These are phyloP conservation scores for Cololabis saira DNA, from an alignment of 2,113 vertebrate species.

Conservation along the genomic window DNA sequence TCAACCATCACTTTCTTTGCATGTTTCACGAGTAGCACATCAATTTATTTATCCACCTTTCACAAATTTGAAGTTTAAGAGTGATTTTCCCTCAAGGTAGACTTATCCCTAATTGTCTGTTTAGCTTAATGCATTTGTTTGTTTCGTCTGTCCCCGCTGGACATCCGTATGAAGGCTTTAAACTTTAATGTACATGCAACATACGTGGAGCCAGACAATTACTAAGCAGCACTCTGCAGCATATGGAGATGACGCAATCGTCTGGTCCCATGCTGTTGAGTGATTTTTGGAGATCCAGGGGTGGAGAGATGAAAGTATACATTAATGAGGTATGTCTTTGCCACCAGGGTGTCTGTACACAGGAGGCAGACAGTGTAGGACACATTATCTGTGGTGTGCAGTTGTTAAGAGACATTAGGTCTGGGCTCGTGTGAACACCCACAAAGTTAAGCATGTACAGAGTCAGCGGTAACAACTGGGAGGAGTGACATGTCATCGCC, in stretches of 20 bases:
- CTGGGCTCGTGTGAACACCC: slow-evolving; percentile 26
- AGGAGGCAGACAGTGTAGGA: slow-evolving; percentile 27
- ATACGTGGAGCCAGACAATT: slow-evolving; percentile 35
- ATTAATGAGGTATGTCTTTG: slow-evolving; percentile 45
- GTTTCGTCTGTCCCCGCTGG: slow-evolving; percentile 26
- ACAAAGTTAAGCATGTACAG: slow-evolving; percentile 19
- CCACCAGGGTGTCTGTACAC: slow-evolving; percentile 29
- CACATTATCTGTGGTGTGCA: slow-evolving; percentile 23
- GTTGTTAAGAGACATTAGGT: slow-evolving; percentile 28
- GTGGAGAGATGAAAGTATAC: slow-evolving; percentile 49
- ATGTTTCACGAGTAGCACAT: slow-evolving; percentile 34
- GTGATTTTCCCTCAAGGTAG: slow-evolving; percentile 25
- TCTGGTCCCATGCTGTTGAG: slow-evolving; percentile 37
- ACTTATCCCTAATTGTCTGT: slow-evolving; percentile 47
- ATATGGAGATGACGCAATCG: slow-evolving; percentile 12
- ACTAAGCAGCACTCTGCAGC: neutral
- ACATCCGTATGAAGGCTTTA: slow-evolving; percentile 22
- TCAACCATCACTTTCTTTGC: slow-evolving; percentile 28
- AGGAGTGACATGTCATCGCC: slow-evolving; percentile 12
- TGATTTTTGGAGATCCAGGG: slow-evolving; percentile 13
- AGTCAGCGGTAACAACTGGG: neutral
- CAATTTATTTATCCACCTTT: slow-evolving; percentile 13
- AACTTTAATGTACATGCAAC: slow-evolving; percentile 31
- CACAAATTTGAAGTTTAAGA: neutral
- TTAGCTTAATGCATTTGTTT: slow-evolving; percentile 38